phyloP scores from a whole-genome alignment of 2,888 invertebrate genomes.

The Elaeidobius kamerunicus region DNA sequence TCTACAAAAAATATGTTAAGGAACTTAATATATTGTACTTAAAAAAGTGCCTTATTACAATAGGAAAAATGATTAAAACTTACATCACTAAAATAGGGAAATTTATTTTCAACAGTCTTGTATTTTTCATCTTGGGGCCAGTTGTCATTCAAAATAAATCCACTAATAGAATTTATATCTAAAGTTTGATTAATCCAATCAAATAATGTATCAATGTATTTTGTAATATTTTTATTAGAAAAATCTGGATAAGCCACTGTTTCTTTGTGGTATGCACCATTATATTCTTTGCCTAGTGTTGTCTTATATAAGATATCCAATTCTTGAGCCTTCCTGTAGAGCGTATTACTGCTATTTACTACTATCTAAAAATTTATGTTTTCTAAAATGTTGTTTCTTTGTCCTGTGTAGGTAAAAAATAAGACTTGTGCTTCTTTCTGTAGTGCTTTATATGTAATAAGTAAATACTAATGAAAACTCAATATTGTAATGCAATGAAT shows the following conservation, averaged over 20 bases:
- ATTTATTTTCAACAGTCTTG: slow-evolving; percentile 42
- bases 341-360: too few species aligned
- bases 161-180: slow-evolving; percentile 43
- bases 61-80: slow-evolving; percentile 26
- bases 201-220: slow-evolving; percentile 37
- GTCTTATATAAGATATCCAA: slow-evolving; percentile 40
- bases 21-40: too few species aligned
- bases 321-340: slow-evolving; percentile 37
- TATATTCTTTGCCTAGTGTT: slow-evolving; percentile 32
- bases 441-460: too few species aligned
- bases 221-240: slow-evolving; percentile 32
- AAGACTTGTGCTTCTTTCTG: too few species aligned
- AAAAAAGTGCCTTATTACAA: slow-evolving; percentile 15
- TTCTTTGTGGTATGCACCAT: slow-evolving; percentile 39
- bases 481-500: too few species aligned
- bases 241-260: slow-evolving; percentile 47
- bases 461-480: too few species aligned
- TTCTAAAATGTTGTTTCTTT: too few species aligned
- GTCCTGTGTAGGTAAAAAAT: too few species aligned
- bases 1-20: too few species aligned
- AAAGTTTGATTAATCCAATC: slow-evolving; percentile 29
- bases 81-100: slow-evolving; percentile 57
- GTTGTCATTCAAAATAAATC: slow-evolving; percentile 54
- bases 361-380: too few species aligned
- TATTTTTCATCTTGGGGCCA: slow-evolving; percentile 54